These are phyloP conservation scores for Datnioides undecimradiatus DNA, from an alignment of 2,113 vertebrate species.

Conservation along the genomic window DNA sequence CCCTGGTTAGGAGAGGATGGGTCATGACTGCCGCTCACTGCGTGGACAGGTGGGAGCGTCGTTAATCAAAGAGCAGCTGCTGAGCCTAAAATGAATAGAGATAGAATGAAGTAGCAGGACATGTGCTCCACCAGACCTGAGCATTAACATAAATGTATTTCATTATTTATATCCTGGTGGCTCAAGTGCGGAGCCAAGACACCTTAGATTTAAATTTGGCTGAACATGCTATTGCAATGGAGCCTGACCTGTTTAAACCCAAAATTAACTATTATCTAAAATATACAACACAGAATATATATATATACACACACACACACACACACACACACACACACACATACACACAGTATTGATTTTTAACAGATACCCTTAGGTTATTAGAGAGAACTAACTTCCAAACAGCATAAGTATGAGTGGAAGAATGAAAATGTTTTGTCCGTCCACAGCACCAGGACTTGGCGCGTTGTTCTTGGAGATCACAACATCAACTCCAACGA, in stretches of 20 bases:
- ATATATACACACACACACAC: no score
- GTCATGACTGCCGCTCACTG: conserved; percentile 92
- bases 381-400: background rate
- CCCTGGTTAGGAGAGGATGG: conserved; percentile 86
- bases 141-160: background rate
- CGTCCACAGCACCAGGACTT: conserved; percentile 65
- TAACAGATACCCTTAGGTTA: background rate
- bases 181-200: background rate
- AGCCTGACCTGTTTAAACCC: background rate
- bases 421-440: background rate
- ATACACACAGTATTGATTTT: conserved; percentile 17
- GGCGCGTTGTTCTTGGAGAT: conserved; percentile 89
- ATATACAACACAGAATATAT: background rate
- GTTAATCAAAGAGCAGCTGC: conserved; percentile 20
- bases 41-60: conserved; percentile 69
- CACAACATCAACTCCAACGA: conserved; percentile 86
- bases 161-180: background rate
- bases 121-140: background rate
- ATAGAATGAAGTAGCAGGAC: background rate
- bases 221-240: background rate
- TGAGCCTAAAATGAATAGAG: background rate
- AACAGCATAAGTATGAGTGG: background rate
- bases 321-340: no score
- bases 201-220: background rate
- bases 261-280: background rate